A percentile compares a stretch with the other conserved stretches of the same genome.
Conservation (phyloP, 2,888 invertebrate species). For the Philaethria dido region DNA sequence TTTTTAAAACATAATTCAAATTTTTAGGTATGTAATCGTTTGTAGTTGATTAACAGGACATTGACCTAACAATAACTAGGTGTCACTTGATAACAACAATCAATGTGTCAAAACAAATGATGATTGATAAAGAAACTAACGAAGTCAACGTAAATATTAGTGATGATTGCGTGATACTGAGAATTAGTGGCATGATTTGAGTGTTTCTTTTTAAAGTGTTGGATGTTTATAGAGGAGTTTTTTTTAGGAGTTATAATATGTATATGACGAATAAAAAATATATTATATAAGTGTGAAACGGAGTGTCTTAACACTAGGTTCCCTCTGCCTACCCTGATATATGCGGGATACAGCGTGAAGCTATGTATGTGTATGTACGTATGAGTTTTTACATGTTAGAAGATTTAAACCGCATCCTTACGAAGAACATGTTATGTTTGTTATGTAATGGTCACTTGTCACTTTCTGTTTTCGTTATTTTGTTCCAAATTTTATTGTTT, state of each 20-base stretch:
- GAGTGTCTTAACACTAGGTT: too few relatives aligned
- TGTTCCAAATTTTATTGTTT: too few relatives aligned
- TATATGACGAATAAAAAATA: too few relatives aligned
- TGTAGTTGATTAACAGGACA: background rate
- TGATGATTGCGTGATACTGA: slow-evolving; percentile 15
- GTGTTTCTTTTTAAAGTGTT: background rate
- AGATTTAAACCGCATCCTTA: too few relatives aligned
- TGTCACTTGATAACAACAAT: slow-evolving; percentile 24
- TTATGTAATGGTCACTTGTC: too few relatives aligned
- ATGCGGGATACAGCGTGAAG: too few relatives aligned
- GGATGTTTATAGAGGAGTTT: background rate
- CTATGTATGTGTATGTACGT: too few relatives aligned
- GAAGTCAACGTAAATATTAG: slow-evolving; percentile 38
- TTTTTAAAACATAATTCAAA: background rate
- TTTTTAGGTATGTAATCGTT: background rate
- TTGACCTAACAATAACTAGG: slow-evolving; percentile 20
- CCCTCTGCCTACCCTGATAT: too few relatives aligned
- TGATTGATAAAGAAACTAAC: slow-evolving; percentile 36
- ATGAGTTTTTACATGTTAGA: too few relatives aligned
- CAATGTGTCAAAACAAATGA: slow-evolving; percentile 40
- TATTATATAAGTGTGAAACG: background rate
- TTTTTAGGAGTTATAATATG: too few relatives aligned
- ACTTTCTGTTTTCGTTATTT: too few relatives aligned
- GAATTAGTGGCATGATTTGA: background rate
- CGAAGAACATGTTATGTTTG: too few relatives aligned